A percentile compares a stretch with the other conserved stretches of the same genome.
phyloP scores from a whole-genome alignment of 1,140 invertebrate genomes.

The Eciton burchellii region DNA sequence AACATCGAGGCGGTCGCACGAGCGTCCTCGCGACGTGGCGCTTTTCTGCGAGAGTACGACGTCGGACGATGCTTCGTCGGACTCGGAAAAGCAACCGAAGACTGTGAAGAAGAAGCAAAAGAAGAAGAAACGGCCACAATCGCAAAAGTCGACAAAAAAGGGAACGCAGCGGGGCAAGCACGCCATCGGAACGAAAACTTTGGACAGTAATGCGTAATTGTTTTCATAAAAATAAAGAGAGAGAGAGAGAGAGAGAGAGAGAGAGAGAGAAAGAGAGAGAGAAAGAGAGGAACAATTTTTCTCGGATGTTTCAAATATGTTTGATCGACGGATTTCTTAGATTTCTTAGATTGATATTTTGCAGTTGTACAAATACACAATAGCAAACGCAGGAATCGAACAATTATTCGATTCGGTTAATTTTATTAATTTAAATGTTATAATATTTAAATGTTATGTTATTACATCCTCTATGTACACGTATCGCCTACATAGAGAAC shows the following conservation, averaged over 20 bases:
- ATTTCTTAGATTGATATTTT: too few species aligned
- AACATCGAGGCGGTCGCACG: background rate
- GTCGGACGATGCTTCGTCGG: slow-evolving; percentile 82
- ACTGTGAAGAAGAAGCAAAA: slow-evolving; percentile 84
- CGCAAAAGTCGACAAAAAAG: slow-evolving; percentile 78
- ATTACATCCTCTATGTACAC: too few species aligned
- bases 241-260: background rate
- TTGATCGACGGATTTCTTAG: too few species aligned
- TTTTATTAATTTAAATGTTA: too few species aligned
- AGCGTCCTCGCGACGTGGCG: slow-evolving; percentile 28
- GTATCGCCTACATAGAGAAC: too few species aligned
- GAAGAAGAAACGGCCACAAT: slow-evolving; percentile 83
- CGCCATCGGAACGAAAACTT: slow-evolving; percentile 40
- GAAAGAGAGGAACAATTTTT: background rate
- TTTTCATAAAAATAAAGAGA: background rate
- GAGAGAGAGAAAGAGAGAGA: too few species aligned
- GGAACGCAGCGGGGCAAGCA: slow-evolving; percentile 24
- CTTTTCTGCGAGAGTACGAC: slow-evolving; percentile 83
- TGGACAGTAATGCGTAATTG: slow-evolving; percentile 23
- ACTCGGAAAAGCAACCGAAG: slow-evolving; percentile 69
- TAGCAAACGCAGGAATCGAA: too few species aligned
- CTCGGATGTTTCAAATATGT: background rate
- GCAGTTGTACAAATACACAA: too few species aligned
- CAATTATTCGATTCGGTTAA: too few species aligned
- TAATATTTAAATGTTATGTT: too few species aligned